These are phyloP conservation scores for Gadopsis marmoratus DNA, from an alignment of 2,797 vertebrate species.

Conservation along the genomic window DNA sequence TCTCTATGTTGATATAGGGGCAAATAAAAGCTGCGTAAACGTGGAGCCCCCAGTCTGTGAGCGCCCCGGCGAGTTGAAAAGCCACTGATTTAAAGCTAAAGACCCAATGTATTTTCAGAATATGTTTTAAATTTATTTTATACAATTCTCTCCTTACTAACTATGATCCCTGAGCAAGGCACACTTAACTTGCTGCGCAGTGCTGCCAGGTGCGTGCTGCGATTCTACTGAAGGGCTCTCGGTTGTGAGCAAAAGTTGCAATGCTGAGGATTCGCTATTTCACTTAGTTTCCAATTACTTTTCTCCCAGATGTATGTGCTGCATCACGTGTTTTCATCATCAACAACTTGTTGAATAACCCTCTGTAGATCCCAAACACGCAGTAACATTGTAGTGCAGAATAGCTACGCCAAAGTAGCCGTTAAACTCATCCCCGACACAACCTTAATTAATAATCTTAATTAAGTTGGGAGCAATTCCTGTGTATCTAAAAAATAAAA, in stretches of 20 bases:
- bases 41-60: constrained; percentile 58
- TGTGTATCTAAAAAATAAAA: neutral
- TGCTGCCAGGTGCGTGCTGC: neutral
- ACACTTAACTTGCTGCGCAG: neutral
- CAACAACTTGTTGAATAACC: neutral
- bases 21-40: constrained; percentile 71
- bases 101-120: constrained; percentile 30
- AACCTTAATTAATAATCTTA: neutral
- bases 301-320: neutral
- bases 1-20: constrained; percentile 75
- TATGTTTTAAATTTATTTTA: constrained; percentile 27
- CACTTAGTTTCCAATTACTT: neutral
- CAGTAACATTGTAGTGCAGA: neutral
- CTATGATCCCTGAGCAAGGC: constrained; percentile 1
- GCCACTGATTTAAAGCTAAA: constrained; percentile 42
- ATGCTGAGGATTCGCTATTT: neutral
- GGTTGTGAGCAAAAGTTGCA: neutral
- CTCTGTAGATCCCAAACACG: neutral
- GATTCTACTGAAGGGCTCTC: neutral
- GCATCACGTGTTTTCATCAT: neutral
- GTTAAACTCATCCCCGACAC: neutral
- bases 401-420: neutral
- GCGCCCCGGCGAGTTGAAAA: constrained; percentile 46
- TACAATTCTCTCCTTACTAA: neutral
- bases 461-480: neutral